These are phyloP conservation scores for Caenorhabditis parvicauda DNA, from an alignment of 2,888 invertebrate genomes.

Conservation along the genomic window DNA sequence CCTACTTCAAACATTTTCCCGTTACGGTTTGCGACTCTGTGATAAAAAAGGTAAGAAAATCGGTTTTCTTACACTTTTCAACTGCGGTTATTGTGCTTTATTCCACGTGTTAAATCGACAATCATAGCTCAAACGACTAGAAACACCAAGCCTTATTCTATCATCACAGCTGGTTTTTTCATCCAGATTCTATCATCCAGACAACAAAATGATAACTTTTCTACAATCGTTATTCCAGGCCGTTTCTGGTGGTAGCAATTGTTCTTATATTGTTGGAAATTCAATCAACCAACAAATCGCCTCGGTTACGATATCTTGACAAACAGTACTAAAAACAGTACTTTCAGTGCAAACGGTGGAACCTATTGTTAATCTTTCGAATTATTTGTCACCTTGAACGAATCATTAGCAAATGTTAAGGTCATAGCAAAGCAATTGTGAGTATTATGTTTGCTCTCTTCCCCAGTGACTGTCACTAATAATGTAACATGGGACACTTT, in stretches of 20 bases:
- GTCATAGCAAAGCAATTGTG: too few relatives aligned
- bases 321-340: background rate
- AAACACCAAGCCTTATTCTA: slow-evolving; percentile 25
- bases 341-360: slow-evolving; percentile 31
- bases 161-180: slow-evolving; percentile 34
- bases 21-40: too few relatives aligned
- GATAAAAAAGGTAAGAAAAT: too few relatives aligned
- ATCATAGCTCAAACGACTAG: slow-evolving; percentile 14
- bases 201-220: background rate
- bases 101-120: slow-evolving; percentile 16
- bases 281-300: slow-evolving; percentile 28
- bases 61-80: too few relatives aligned
- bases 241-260: slow-evolving; percentile 25
- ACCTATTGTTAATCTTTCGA: slow-evolving; percentile 11
- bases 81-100: too few relatives aligned
- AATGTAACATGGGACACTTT: too few relatives aligned
- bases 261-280: slow-evolving; percentile 19
- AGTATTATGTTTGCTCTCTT: background rate
- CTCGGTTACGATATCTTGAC: background rate
- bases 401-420: too few relatives aligned
- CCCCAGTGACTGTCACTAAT: background rate
- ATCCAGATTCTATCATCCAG: slow-evolving; percentile 5
- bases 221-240: too few relatives aligned
- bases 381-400: background rate
- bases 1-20: too few relatives aligned